Percentiles rank a stretch among this genome's conserved stretches.
phyloP scores from a whole-genome alignment of 2,797 vertebrate species.

The Pangasius macronema region DNA sequence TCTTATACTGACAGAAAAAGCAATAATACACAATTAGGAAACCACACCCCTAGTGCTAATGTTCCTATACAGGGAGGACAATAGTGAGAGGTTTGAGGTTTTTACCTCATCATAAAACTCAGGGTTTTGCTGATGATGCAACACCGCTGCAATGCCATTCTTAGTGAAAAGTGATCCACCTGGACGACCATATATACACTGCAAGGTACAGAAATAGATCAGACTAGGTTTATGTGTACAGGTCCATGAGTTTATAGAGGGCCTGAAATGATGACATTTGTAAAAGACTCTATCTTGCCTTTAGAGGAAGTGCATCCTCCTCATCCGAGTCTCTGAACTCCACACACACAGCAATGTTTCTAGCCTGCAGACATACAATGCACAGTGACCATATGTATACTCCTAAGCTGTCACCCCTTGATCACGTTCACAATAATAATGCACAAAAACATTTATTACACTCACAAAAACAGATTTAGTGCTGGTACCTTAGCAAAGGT shows the following conservation, averaged over 20 bases:
- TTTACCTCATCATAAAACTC: conserved; percentile 97
- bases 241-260: not conserved
- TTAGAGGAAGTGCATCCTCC: conserved; percentile 85
- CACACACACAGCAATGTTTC: conserved; percentile 93
- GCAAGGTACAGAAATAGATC: conserved; percentile 20
- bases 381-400: not conserved
- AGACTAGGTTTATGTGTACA: not conserved
- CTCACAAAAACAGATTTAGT: not conserved
- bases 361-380: conserved; percentile 76
- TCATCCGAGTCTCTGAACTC: conserved; percentile 96
- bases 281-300: conserved; percentile 69
- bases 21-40: not conserved
- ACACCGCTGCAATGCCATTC: conserved; percentile 83
- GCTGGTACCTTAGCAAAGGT: conserved; percentile 88
- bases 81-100: not conserved
- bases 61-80: not conserved
- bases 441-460: not conserved
- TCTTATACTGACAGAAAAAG: conserved; percentile 43
- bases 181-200: conserved; percentile 95
- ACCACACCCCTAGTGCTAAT: not conserved
- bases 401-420: not conserved
- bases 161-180: conserved; percentile 86
- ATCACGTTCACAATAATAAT: not conserved
- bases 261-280: not conserved
- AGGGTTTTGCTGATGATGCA: conserved; percentile 97